These are phyloP conservation scores for Leuctra nigra DNA, from an alignment of 2,888 invertebrate species.

Conservation along the genomic window DNA sequence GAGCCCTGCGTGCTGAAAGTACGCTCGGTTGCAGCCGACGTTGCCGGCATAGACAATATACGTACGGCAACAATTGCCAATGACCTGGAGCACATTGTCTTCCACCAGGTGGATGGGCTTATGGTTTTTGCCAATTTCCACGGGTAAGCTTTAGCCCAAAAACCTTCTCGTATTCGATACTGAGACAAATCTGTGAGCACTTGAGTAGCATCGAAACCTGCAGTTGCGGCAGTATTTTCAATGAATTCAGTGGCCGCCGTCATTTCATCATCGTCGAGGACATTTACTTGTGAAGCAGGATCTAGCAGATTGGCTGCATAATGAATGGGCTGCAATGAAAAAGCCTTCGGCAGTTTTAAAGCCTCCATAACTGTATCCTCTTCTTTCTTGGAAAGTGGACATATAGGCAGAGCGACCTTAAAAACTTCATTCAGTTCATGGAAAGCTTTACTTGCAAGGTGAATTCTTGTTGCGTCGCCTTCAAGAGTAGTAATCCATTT, in stretches of 20 bases:
- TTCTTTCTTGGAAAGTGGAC: not conserved
- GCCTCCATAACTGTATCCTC: not conserved
- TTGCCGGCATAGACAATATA: constrained; percentile 10
- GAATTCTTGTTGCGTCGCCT: constrained; percentile 22
- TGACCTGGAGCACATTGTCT: constrained; percentile 7
- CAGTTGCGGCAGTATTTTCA: too few species aligned
- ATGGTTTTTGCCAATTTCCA: constrained; percentile 2
- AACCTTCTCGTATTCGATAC: not conserved
- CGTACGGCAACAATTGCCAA: constrained; percentile 10
- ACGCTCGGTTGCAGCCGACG: constrained; percentile 19
- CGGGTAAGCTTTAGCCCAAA: not conserved
- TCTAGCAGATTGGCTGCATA: constrained; percentile 10
- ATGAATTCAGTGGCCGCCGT: constrained; percentile 11
- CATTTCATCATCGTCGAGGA: constrained; percentile 6
- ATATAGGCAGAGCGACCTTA: not conserved
- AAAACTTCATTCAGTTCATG: constrained; percentile 5
- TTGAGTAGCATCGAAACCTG: too few species aligned
- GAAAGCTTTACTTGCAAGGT: constrained; percentile 14
- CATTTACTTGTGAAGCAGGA: constrained; percentile 15
- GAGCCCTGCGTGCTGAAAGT: constrained; percentile 13
- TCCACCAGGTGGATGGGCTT: constrained; percentile 10
- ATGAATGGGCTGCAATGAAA: constrained; percentile 10
- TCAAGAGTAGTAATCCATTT: constrained; percentile 23
- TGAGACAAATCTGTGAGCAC: too few species aligned
- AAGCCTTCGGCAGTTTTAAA: not conserved